A percentile compares a stretch with the other conserved stretches of the same genome.
These are phyloP conservation scores for Malacoraja senta DNA, from an alignment of 2,797 vertebrate species.

Conservation along the genomic window DNA sequence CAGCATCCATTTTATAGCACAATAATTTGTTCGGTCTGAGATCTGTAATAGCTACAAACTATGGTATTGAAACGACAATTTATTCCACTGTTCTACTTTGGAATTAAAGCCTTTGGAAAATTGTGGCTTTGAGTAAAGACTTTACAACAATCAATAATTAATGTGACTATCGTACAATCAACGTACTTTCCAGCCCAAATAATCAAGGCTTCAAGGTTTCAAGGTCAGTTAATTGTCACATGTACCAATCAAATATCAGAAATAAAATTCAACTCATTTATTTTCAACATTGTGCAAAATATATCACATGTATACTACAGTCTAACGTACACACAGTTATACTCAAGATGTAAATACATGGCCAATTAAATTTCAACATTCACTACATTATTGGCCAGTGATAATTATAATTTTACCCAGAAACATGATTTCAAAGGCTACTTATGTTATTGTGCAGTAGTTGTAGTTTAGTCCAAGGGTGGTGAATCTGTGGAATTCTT, in stretches of 20 bases:
- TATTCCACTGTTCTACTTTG: background rate
- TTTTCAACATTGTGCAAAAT: background rate
- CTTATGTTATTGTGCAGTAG: background rate
- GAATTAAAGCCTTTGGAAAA: conserved; percentile 8
- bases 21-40: background rate
- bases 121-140: background rate
- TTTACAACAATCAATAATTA: background rate
- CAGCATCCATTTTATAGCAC: background rate
- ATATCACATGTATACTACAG: background rate
- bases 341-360: background rate
- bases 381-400: background rate
- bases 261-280: background rate
- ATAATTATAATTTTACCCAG: background rate
- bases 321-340: background rate
- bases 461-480: no score
- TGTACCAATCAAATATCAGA: no score
- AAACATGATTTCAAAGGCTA: background rate
- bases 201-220: background rate
- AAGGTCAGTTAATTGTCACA: no score
- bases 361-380: background rate
- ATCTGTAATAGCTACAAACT: background rate
- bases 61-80: background rate
- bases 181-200: background rate
- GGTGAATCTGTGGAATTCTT: no score
- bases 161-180: background rate